A percentile compares a stretch with the other conserved stretches of the same genome.
Evolutionary conservation across 2,888 invertebrate species (phyloP).

Genomic region (Pasiphila rectangulata): DNA sequence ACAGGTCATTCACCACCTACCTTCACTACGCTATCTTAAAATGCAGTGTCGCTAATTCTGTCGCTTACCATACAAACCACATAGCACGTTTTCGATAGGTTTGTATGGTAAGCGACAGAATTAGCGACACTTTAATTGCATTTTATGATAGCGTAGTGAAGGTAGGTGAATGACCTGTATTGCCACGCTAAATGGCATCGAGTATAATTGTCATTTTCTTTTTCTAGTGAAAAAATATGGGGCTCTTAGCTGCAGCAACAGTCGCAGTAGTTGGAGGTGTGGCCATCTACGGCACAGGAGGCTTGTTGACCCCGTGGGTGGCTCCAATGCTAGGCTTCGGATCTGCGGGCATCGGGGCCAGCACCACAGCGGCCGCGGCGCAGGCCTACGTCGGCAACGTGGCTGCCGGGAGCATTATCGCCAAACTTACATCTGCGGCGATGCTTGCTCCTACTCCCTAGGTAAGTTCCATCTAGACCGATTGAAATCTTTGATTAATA

Average conservation of each 20-base stretch:
- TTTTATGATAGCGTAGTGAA: no score
- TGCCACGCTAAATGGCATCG: no score
- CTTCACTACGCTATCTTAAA: no score
- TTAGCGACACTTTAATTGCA: no score
- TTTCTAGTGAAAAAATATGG: no score
- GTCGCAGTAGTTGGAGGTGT: conserved; percentile 53
- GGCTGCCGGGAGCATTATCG: conserved; percentile 59
- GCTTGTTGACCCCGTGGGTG: conserved; percentile 49
- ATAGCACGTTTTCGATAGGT: no score
- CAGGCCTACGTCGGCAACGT: conserved; percentile 63
- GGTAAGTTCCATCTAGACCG: conserved; percentile 28
- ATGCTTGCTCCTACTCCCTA: conserved; percentile 66
- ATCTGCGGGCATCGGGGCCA: conserved; percentile 53
- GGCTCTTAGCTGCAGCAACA: conserved; percentile 46
- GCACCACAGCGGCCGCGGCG: conserved; percentile 57
- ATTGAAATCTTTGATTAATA: neutral
- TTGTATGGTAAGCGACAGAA: no score
- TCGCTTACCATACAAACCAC: no score
- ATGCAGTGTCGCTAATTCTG: no score
- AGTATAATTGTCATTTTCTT: no score
- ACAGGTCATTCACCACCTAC: no score
- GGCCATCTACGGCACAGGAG: conserved; percentile 55
- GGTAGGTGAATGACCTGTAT: no score
- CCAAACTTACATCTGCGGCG: conserved; percentile 57
- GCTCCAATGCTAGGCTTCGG: conserved; percentile 60